Percentiles rank a stretch among this genome's conserved stretches.
These are phyloP conservation scores for Teleiodes luculella DNA, from an alignment of 2,888 invertebrate genomes.

Conservation along the genomic window DNA sequence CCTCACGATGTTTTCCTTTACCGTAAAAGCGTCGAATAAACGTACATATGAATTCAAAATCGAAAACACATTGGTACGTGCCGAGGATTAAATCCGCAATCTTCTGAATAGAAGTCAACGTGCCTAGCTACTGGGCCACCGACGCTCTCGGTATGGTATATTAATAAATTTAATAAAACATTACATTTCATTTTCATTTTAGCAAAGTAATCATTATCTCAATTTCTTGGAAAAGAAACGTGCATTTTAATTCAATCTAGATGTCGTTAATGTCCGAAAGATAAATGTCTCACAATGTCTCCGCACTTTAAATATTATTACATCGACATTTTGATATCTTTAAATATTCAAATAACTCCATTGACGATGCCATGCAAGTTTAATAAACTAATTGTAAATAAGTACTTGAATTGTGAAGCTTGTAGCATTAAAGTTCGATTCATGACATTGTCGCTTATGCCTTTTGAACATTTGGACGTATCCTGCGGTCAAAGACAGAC, in stretches of 20 bases:
- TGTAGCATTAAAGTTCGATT: neutral
- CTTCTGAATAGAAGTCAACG: too few relatives aligned
- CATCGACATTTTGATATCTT: conserved; percentile 28
- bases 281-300: conserved; percentile 14
- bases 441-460: conserved; percentile 9
- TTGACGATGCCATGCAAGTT: conserved; percentile 29
- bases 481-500: conserved; percentile 45
- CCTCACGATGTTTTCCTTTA: too few relatives aligned
- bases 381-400: conserved; percentile 10
- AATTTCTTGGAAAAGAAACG: neutral
- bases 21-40: too few relatives aligned
- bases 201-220: neutral
- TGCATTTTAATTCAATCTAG: conserved; percentile 17
- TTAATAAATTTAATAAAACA: too few relatives aligned
- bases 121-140: too few relatives aligned
- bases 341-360: conserved; percentile 39
- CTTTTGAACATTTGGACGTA: conserved; percentile 3
- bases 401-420: neutral
- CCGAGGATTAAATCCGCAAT: too few relatives aligned
- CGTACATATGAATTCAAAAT: too few relatives aligned
- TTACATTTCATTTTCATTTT: too few relatives aligned
- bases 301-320: conserved; percentile 32
- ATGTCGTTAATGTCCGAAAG: conserved; percentile 15
- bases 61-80: too few relatives aligned
- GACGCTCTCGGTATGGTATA: too few relatives aligned